Evolutionary conservation across 2,113 vertebrate species (phyloP), one percentile per base, ranked within the genome.

Genomic region (Trogon surrucura): DNA sequence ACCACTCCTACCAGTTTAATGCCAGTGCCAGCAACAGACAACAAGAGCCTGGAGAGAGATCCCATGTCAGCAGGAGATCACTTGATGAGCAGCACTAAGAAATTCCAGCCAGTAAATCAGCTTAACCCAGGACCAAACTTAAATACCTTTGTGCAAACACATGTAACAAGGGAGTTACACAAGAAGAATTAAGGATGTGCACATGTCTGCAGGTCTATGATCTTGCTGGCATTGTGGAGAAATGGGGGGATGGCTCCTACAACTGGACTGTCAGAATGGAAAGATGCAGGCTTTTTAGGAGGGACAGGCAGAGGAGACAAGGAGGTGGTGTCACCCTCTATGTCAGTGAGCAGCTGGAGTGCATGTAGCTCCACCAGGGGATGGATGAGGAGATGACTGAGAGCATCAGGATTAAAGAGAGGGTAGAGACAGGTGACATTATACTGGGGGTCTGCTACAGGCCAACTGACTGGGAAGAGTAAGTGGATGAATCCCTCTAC

Each of bases 81-180:
- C 41, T 41, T 41, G 41, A 41, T 41, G 41, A 41, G 41, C 41
- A 41, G 41, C 41, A 41, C 41, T 10, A 41, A 41, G 41, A 13
- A 41, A 41, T 41, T 41, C 10, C 41, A 41, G 41, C 41, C 10
- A 41, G 13, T 41, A 41, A 41, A 13, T 41, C 41, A 41, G 41
- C 41, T 41, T 41, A 41, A 36, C 8, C 0, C 0, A 16, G 32
- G 22, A 7, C 19, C 8, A 51, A 78, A 47, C 26, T 20, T 47
- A 26, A 65, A 41, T 27, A 7, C 0, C 0, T 53, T 23, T 34
- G 2, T 19, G 17, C 5, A 9, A 30, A 60, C 0, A 0, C 1
- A 0, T 3, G 13, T 5, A 60, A 25, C 20, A 34, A 6, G 7
- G n/a, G 29, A 29, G 16, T 32, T 26, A 32, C 60, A 26, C 11